Percentiles rank a stretch among this genome's conserved stretches.
Conservation (phyloP, 2,797 vertebrate genomes). For the Argya squamiceps region DNA sequence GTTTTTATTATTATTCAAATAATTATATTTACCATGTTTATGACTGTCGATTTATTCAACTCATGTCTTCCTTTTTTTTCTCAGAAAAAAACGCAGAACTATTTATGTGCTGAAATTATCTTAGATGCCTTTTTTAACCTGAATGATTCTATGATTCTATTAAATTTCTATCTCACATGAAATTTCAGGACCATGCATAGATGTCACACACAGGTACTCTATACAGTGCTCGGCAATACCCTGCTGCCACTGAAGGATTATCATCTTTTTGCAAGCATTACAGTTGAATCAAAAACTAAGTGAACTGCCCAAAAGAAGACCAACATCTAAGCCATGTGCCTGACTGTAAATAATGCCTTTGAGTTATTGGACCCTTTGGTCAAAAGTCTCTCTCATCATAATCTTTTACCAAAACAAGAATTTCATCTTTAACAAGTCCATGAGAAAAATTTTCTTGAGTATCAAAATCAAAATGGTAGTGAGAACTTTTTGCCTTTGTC, state of each 20-base stretch:
- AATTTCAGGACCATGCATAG: neutral
- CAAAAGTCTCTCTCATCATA: neutral
- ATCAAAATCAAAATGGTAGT: neutral
- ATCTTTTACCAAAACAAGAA: neutral
- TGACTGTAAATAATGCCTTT: neutral
- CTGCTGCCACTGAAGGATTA: neutral
- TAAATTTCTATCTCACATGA: neutral
- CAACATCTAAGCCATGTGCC: neutral
- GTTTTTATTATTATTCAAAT: neutral
- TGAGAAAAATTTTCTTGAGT: neutral
- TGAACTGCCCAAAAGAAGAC: neutral
- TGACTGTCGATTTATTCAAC: neutral
- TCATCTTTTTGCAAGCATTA: neutral
- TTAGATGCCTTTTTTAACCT: neutral
- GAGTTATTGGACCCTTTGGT: neutral
- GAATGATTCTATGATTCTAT: neutral
- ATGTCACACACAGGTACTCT: neutral
- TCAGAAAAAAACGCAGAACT: neutral
- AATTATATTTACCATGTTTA: neutral
- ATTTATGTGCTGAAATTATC: neutral
- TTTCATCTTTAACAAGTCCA: neutral
- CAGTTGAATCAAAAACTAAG: neutral
- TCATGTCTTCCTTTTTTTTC: neutral
- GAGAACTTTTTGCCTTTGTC: neutral
- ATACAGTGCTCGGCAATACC: neutral